These are phyloP conservation scores for Mastomys natalensis DNA, from an alignment of 2,113 vertebrate genomes.

Conservation along the genomic window DNA sequence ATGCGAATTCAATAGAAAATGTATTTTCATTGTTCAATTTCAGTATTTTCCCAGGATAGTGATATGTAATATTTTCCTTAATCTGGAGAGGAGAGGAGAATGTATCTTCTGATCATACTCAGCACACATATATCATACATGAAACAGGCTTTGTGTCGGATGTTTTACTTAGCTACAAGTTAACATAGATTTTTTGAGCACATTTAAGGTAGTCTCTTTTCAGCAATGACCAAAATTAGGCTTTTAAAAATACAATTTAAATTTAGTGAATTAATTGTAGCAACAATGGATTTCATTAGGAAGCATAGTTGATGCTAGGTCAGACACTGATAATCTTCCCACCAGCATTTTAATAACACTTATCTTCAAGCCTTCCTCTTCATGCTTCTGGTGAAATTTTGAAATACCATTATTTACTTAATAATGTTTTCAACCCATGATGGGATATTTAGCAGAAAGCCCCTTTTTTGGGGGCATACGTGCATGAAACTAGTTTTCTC, in stretches of 20 bases:
- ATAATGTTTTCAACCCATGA: not conserved
- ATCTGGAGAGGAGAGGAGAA: not conserved
- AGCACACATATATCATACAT: not conserved
- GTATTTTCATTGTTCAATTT: not conserved
- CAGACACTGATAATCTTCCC: not conserved
- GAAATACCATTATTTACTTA: not conserved
- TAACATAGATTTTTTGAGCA: not conserved
- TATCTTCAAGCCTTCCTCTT: not conserved
- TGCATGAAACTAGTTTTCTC: not conserved
- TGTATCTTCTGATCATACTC: not conserved
- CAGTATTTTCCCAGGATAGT: not conserved
- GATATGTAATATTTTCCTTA: rapidly evolving
- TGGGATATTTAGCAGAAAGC: not conserved
- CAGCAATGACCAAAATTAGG: no score
- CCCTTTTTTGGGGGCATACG: not conserved
- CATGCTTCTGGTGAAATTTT: not conserved
- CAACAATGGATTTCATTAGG: not conserved
- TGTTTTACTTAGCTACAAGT: no score
- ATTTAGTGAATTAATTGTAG: not conserved
- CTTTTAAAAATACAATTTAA: not conserved
- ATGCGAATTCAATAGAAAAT: not conserved
- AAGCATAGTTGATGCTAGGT: not conserved
- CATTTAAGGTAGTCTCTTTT: no score
- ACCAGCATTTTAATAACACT: not conserved
- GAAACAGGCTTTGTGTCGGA: not conserved